Conservation (phyloP, 2,113 vertebrate species). For the Deroptyus accipitrinus region DNA sequence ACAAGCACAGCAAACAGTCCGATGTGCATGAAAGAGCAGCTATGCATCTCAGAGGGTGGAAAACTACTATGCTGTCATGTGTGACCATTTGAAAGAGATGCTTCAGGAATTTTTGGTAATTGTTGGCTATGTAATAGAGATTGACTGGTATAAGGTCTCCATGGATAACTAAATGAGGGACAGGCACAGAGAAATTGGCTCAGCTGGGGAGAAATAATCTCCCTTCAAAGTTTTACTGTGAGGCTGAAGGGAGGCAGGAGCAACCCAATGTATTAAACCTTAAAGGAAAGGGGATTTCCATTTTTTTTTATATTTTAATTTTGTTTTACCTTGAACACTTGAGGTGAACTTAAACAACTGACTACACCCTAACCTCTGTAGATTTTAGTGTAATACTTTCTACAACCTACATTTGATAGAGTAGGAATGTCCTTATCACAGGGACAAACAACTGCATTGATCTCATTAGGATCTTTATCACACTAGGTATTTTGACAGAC, state of each 20-base stretch:
- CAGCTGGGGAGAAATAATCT: background rate
- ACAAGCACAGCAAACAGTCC: background rate
- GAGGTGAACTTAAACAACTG: background rate
- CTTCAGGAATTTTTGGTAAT: background rate
- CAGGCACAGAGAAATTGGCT: background rate
- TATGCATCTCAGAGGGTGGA: background rate
- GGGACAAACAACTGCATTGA: background rate
- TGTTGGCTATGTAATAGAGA: background rate
- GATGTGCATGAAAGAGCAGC: background rate
- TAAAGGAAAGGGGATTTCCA: background rate
- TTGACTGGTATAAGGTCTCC: fast-evolving
- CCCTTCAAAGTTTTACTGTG: background rate
- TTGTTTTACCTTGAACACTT: background rate
- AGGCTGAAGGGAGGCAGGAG: background rate
- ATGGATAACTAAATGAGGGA: background rate
- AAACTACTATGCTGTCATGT: background rate
- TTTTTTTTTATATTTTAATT: background rate
- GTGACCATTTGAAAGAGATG: fast-evolving
- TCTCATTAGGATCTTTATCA: slow-evolving; percentile 54
- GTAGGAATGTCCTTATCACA: background rate
- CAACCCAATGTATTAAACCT: background rate
- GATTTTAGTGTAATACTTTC: background rate
- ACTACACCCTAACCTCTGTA: background rate
- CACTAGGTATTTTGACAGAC: background rate
- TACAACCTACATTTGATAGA: slow-evolving; percentile 26